Percentiles rank a stretch among this genome's conserved stretches.
Evolutionary conservation across 2,888 invertebrate genomes (phyloP).

Genomic region (Cerceris ruficornis): DNA sequence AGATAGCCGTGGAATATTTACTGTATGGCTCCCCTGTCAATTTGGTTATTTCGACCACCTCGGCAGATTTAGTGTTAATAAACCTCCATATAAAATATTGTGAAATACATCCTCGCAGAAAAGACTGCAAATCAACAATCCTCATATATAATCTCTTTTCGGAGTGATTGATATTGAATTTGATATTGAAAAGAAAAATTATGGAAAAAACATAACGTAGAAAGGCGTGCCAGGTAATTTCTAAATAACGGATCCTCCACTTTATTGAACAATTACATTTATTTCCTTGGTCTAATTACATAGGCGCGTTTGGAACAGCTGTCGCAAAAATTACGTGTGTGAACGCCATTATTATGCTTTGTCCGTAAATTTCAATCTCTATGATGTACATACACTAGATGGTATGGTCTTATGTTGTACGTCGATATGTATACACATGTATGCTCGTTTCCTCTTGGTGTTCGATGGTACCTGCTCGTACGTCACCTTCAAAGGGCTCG

Average conservation of each 20-base stretch:
- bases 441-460: constrained; percentile 6
- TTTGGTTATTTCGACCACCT: no score
- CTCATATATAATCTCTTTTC: background rate
- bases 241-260: background rate
- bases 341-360: constrained; percentile 40
- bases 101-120: no score
- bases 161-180: background rate
- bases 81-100: no score
- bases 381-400: constrained; percentile 25
- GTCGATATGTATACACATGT: constrained; percentile 23
- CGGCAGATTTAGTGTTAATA: no score
- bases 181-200: no score
- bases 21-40: no score
- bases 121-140: no score
- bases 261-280: constrained; percentile 52
- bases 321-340: constrained; percentile 25
- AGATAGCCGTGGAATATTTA: no score
- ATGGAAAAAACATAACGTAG: no score
- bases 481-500: constrained; percentile 15
- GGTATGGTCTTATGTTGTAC: constrained; percentile 12
- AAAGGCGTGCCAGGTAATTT: no score
- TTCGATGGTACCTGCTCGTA: constrained; percentile 2
- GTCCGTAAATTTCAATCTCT: constrained; percentile 38
- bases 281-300: constrained; percentile 55
- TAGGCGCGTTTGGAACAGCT: constrained; percentile 15